These are phyloP conservation scores for Ophion costatus DNA, from an alignment of 2,888 invertebrate genomes.

Conservation along the genomic window DNA sequence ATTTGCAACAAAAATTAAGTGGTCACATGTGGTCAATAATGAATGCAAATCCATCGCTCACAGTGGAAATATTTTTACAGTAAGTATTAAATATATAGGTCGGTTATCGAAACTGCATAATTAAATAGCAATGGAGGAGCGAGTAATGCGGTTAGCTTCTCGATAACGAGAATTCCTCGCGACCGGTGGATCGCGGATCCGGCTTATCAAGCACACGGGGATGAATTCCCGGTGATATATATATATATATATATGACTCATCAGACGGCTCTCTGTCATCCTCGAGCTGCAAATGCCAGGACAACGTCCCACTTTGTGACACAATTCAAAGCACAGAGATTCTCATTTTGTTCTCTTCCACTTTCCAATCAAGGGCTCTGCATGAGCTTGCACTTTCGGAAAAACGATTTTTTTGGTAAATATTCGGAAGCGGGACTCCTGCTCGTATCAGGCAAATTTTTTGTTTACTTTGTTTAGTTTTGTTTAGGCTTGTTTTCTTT, in stretches of 20 bases:
- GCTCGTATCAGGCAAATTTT: no score
- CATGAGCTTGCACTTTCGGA: no score
- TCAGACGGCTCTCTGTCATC: constrained; percentile 48
- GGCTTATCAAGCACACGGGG: constrained; percentile 52
- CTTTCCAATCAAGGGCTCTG: not conserved
- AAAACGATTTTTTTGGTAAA: no score
- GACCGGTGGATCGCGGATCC: constrained; percentile 39
- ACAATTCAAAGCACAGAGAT: constrained; percentile 42
- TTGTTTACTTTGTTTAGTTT: no score
- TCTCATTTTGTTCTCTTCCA: constrained; percentile 32
- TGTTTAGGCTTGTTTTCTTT: no score
- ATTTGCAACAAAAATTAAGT: no score
- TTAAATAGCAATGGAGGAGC: constrained; percentile 32
- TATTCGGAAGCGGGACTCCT: no score
- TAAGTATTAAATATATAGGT: not conserved
- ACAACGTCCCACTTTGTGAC: constrained; percentile 45
- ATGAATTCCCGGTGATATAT: constrained; percentile 54
- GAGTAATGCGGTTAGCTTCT: constrained; percentile 27
- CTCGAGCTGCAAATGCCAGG: constrained; percentile 54
- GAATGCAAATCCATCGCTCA: not conserved
- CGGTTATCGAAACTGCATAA: constrained; percentile 17
- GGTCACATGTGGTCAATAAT: not conserved
- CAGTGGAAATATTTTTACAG: constrained; percentile 23
- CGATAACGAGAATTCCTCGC: constrained; percentile 39
- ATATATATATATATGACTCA: constrained; percentile 6